Base-by-base conservation (phyloP, 1,140 invertebrate species). In the Paracyclopina nana region DNA sequence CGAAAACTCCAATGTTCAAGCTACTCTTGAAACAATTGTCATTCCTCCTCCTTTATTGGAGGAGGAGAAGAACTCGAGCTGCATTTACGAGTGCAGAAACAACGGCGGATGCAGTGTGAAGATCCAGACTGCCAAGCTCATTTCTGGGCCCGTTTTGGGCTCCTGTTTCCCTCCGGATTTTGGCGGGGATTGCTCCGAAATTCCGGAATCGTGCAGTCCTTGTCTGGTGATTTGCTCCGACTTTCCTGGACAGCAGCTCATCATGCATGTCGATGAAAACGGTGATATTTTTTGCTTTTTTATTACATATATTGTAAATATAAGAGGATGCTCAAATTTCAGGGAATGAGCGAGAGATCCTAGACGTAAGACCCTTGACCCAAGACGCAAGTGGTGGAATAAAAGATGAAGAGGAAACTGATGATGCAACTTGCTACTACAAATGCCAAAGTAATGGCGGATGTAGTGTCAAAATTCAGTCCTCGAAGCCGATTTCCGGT, bases 111-210 rank as follows among this genome's bases (percentile, higher is more conserved):
- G 45, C 24, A 28, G 24, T 11, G 45, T 48, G 25, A 14, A 22
- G 14, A n/a, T 48, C 6, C 11, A 14, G 4, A 28, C 45, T 8
- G 30, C 14, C 14, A 28, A 4, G n/a, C 16, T 48, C 14, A 16
- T 48, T 14, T 25, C 20, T 40, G 45, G 45, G 16, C 28, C 45
- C 2, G 27, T 27, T 48, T n/a, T 48, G 2, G 45, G 45, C 12
- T 48, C 45, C 6, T 48, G 45, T 12, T 48, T 48, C 30, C 45
- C 45, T 11, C 45, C 45, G 12, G 27, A n/a, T 4, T 48, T 48
- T 30, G 45, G 45, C 16, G 45, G 45, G 28, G 25, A 28, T 6
- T 48, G 45, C 45, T 48, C 45, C 4, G 45, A 28, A 48, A 48
- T 14, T 12, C 45, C 45, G 4, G 27, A 48, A 14, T 16, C 27